Conservation (phyloP, 2,888 invertebrate genomes). For the Strigamia maritima region DNA sequence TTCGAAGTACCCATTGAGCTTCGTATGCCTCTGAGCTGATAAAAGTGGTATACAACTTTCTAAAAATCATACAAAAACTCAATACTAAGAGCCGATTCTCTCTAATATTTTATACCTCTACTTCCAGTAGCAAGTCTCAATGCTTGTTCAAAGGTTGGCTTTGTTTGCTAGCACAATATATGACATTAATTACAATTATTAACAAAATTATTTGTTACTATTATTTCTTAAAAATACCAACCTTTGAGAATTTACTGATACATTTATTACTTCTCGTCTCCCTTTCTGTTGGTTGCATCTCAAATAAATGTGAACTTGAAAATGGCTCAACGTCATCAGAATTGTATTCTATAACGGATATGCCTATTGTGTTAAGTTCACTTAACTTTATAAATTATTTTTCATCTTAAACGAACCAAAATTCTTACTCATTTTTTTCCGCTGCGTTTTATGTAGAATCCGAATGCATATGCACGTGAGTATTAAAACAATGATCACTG, state of each 20-base stretch:
- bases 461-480: conserved; percentile 4
- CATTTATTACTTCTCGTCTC: neutral
- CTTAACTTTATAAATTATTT: neutral
- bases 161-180: neutral
- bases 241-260: neutral
- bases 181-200: neutral
- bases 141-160: conserved; percentile 11
- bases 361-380: neutral
- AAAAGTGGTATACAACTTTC: neutral
- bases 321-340: neutral
- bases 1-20: neutral
- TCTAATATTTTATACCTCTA: neutral
- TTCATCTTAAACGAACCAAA: neutral
- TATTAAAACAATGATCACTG: neutral
- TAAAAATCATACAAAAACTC: neutral
- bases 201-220: no score
- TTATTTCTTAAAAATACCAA: neutral
- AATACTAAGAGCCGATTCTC: no score
- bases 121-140: conserved; percentile 16
- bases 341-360: conserved; percentile 16
- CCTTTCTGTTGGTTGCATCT: neutral
- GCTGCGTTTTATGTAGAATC: neutral
- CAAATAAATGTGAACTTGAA: neutral
- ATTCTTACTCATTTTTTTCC: neutral
- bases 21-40: neutral